Base-by-base conservation (phyloP, 1,140 invertebrate species). In the Bombus waltoni region DNA sequence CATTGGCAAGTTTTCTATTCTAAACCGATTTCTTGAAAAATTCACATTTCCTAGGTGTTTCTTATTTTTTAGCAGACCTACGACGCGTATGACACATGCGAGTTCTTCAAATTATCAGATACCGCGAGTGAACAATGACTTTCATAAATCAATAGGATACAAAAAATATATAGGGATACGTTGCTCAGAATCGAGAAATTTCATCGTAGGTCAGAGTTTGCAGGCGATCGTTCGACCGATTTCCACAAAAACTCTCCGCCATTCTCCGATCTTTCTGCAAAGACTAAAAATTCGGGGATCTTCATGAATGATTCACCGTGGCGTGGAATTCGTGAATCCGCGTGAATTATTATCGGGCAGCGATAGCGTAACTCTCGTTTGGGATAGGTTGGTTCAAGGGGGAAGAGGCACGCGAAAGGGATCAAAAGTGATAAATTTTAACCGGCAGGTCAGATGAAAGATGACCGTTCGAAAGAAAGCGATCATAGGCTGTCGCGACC, bases 381-480 rank as follows among this genome's bases (percentile, higher is more conserved):
- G 15, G 71, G 28, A 38, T 44, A 44, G 42, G 28, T 71, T 47
- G 38, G 11, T 59, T 35, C 11, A 13, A 42, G 44, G 1, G n/a
- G 8, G 10, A 25, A 13, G 5, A 3, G n/a, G 9, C 42, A 11
- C 18, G 44, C 42, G 44, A 62, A 59, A 35, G 6, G 66, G 68
- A 68, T 71, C 22, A 40, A 57, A 72, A 59, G 47, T 42, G 68
- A 59, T 59, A 40, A 73, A 72, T 59, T 81, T 72, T 32, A 72
- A 72, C 47, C 38, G 18, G 18, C n/a, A 59, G n/a, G 35, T 59
- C 38, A 35, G 38, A 42, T 32, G 18, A 62, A 81, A 53, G 35
- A 47, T 53, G n/a, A 57, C 32, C 4, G 44, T 40, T 42, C 28
- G 35, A 76, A 81, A 38, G 22, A 75, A 47, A 47, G 57, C 22